A percentile compares a stretch with the other conserved stretches of the same genome.
Evolutionary conservation across 1,140 invertebrate genomes (phyloP).

Genomic region (Macrobrachium rosenbergii): DNA sequence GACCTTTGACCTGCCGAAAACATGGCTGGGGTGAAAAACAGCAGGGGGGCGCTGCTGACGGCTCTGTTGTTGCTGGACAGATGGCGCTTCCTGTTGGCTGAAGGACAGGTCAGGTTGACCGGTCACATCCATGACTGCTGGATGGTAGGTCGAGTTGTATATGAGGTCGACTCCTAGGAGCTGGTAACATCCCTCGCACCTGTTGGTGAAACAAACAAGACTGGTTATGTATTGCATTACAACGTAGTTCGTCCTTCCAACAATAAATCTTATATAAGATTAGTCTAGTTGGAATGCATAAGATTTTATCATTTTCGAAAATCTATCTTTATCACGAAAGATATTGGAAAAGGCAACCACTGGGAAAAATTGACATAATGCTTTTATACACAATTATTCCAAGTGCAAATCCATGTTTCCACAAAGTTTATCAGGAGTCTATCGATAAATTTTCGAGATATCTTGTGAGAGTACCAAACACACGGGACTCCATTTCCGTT

Average conservation of each 20-base stretch:
- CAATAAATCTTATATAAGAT: too few species aligned
- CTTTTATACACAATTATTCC: too few species aligned
- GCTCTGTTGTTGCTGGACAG: too few species aligned
- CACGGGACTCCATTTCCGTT: background rate
- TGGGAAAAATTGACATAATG: too few species aligned
- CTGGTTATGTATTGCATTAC: background rate
- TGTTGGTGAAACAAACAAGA: background rate
- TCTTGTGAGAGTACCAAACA: background rate
- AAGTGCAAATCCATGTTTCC: too few species aligned
- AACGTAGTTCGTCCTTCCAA: too few species aligned
- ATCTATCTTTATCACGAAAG: too few species aligned
- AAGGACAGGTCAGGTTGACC: constrained; percentile 54
- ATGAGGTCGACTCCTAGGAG: constrained; percentile 32
- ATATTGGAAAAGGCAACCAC: too few species aligned
- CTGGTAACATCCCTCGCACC: constrained; percentile 52
- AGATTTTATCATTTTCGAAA: too few species aligned
- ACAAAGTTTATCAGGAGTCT: too few species aligned
- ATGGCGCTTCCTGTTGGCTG: background rate
- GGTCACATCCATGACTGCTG: constrained; percentile 21
- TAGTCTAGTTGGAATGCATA: too few species aligned
- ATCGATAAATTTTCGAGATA: too few species aligned
- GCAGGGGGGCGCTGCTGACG: background rate
- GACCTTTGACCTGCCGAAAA: constrained; percentile 8
- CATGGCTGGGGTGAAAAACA: background rate
- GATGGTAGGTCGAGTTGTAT: constrained; percentile 46